These are phyloP conservation scores for Formica selysi DNA, from an alignment of 1,140 invertebrate species.

Conservation along the genomic window DNA sequence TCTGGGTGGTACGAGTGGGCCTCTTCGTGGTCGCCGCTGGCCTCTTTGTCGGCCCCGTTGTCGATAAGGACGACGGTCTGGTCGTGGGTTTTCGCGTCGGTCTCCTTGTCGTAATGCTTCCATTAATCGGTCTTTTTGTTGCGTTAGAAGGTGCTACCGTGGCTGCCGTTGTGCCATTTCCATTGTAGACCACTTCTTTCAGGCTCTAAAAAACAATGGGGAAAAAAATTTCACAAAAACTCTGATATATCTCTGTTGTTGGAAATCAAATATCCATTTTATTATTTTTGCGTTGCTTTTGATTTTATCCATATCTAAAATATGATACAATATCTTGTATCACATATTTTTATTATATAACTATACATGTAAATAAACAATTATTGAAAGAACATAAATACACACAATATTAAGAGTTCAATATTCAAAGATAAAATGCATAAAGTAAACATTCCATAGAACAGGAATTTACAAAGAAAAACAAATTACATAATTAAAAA, in stretches of 20 bases:
- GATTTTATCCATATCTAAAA: background rate
- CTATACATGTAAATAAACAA: background rate
- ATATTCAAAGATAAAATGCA: background rate
- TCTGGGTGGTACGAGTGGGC: conserved; percentile 75
- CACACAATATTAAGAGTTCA: background rate
- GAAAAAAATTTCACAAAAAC: background rate
- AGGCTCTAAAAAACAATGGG: conserved; percentile 86
- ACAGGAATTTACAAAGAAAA: background rate
- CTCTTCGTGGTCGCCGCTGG: conserved; percentile 76
- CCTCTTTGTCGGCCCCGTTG: conserved; percentile 61
- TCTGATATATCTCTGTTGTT: background rate
- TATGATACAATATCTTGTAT: background rate
- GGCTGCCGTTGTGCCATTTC: conserved; percentile 85
- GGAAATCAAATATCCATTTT: background rate
- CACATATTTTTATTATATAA: background rate
- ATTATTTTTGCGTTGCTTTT: background rate
- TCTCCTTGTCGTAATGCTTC: conserved; percentile 75
- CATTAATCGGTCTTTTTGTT: conserved; percentile 79
- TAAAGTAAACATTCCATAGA: background rate
- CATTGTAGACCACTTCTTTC: conserved; percentile 90
- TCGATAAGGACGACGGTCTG: conserved; percentile 28
- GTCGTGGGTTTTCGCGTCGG: conserved; percentile 77
- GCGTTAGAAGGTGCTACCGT: conserved; percentile 67
- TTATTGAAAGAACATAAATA: background rate
- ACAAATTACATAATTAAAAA: too few relatives aligned